Conservation (phyloP, 2,113 vertebrate species). For the Ondatra zibethicus region DNA sequence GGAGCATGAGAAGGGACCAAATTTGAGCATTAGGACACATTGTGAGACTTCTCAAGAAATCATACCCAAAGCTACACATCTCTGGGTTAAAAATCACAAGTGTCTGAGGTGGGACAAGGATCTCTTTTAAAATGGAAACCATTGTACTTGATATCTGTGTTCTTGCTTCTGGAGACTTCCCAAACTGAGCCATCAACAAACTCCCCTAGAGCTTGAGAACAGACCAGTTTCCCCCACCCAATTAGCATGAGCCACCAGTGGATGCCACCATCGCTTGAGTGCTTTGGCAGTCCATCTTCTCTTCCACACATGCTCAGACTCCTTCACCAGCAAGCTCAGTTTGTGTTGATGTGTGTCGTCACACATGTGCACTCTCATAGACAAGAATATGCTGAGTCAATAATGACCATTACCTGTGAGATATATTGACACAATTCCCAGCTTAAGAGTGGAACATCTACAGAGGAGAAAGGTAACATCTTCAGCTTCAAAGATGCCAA, state of each 20-base stretch:
- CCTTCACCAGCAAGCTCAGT: conserved; percentile 4
- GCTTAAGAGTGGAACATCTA: not conserved
- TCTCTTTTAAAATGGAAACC: not conserved
- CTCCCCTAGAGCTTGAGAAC: not conserved
- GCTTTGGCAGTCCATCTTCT: not conserved
- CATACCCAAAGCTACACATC: not conserved
- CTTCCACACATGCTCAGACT: not conserved
- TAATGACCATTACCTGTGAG: not conserved
- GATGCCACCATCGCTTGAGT: not conserved
- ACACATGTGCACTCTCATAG: not conserved
- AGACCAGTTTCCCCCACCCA: not conserved
- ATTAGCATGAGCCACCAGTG: not conserved
- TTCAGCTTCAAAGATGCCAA: not conserved
- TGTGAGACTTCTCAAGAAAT: not conserved
- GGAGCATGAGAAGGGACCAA: not conserved
- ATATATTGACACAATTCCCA: not conserved
- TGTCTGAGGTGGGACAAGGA: not conserved
- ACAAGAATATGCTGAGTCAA: not conserved
- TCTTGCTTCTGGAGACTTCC: not conserved
- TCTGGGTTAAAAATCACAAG: not conserved
- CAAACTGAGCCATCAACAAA: not conserved
- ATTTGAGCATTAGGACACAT: not conserved
- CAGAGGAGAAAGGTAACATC: not conserved
- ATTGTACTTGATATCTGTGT: not conserved
- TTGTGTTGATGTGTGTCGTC: not conserved